phyloP scores from a whole-genome alignment of 2,797 vertebrate species.

The Lindbergichthys nudifrons region DNA sequence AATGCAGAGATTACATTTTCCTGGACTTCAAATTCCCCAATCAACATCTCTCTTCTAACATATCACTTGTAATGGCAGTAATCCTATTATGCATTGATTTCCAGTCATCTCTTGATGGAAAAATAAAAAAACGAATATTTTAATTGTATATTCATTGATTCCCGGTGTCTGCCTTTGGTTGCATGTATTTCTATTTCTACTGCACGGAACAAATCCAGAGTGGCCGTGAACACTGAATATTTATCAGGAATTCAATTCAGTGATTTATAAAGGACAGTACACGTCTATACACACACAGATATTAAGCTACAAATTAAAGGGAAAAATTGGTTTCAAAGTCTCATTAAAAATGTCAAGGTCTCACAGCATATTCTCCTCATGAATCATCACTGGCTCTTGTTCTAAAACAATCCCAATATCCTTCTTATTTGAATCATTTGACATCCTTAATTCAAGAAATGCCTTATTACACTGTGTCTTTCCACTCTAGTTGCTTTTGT shows the following conservation, averaged over 20 bases:
- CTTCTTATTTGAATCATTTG: not conserved
- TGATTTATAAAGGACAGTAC: not conserved
- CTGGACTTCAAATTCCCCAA: constrained; percentile 13
- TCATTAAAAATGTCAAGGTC: not conserved
- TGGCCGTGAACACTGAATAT: not conserved
- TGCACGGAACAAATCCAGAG: not conserved
- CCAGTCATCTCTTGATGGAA: constrained; percentile 29
- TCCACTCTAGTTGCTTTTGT: not conserved
- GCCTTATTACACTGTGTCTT: not conserved
- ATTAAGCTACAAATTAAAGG: not conserved
- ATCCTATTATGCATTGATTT: constrained; percentile 49
- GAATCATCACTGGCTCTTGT: not conserved
- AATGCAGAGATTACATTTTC: constrained; percentile 19
- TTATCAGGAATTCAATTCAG: not conserved
- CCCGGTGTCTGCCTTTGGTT: constrained; percentile 1
- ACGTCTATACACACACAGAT: not conserved
- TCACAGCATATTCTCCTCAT: not conserved
- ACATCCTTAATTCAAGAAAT: not conserved
- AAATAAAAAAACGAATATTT: constrained; percentile 28
- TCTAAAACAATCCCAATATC: not conserved
- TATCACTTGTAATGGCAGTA: constrained; percentile 26
- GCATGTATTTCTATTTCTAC: not conserved
- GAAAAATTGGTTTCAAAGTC: not conserved
- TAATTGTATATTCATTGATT: constrained; percentile 47
- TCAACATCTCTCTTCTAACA: constrained; percentile 7